Base-by-base conservation (phyloP, 2,888 invertebrate species). In the Brachynemurus nebulosus region DNA sequence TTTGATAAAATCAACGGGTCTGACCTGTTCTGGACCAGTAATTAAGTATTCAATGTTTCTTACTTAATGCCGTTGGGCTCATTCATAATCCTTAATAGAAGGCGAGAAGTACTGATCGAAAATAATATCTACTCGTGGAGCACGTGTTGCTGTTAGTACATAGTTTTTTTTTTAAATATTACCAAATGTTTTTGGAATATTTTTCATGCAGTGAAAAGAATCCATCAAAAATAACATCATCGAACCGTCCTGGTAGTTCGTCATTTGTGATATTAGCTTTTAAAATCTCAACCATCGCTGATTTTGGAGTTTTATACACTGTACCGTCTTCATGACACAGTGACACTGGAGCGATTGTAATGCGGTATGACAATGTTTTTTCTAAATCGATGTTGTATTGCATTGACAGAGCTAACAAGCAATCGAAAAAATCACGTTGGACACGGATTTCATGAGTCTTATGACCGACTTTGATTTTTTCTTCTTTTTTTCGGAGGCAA, bases 151-250 rank as follows among this genome's bases (percentile, higher is more conserved):
- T 7, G 52, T 38, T 48, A 51, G 51, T 49, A 47, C 44, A 14
- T 56, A 23, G 37, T 54, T 49, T 53, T 55, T 55, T 38, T 54
- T 53, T 4, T 56, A 54, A 40, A 59, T 54, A 42, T 38, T 45
- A 43, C 55, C 55, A 49, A 56, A 59, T 27, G 53, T 55, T 51
- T 48, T 44, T 14, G 58, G 56, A 1, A 57, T 44, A 45, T 59
- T 51, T 52, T 53, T 57, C 41, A 55, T 52, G 5, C 52, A 47
- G 48, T 59, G 56, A 40, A 54, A 23, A 58, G 43, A 60, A 61
- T 7, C 57, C 59, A 53, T 60, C 59, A 44, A 59, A 49, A 33
- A 60, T 45, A 7, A 54, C 23, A 23, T 55, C 44, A 49, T 59
- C 55, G 8, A 48, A 48, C 4, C 40, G 38, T 25, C 12, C 5